Base-by-base conservation (phyloP, 1,140 invertebrate genomes). In the Drosophila bipectinata region DNA sequence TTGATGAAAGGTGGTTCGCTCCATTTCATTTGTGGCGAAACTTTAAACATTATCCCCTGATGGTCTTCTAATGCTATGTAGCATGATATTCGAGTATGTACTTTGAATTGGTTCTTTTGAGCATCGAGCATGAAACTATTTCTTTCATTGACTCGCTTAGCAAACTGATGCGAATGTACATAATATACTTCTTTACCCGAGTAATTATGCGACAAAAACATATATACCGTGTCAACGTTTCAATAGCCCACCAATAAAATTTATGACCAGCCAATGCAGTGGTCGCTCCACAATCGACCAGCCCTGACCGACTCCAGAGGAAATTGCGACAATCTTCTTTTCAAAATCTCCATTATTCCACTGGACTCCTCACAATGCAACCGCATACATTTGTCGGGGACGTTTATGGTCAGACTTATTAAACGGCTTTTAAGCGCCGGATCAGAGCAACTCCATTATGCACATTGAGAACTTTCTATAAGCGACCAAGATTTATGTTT, bases 141-240 rank as follows among this genome's bases (percentile, higher is more conserved):
- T 44, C 41, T 10, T 14, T 44, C 14, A 3, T n/a, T 10, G 41
- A 5, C 6, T 12, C 41, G 4, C 10, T 37, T 12, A 37, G 4
- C 12, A 44, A 18, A 15, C 1, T 44, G 41, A 0, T 14, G 14
- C 14, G 41, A 44, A 82, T 78, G 34, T 37, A 37, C 10, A 44
- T 9, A 44, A 44, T 44, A 18, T 18, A 44, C 41, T 18, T 8
- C 7, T 44, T 44, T 44, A 2, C 14, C 15, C n/a, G 41, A 44
- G 5, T 18, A 82, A 81, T 79, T 72, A 87, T 87, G 82, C 82
- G 82, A 82, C 82, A 88, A 76, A 87, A 87, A 72, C 79, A 88
- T 85, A 71, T 82, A 77, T 76, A 75, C 83, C 83, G 67, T 59
- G 82, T 82, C 82, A 79, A 75, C 66, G 56, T 66, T 68, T 87